phyloP scores from a whole-genome alignment of 2,888 invertebrate genomes.

The Polymixis flavicincta region DNA sequence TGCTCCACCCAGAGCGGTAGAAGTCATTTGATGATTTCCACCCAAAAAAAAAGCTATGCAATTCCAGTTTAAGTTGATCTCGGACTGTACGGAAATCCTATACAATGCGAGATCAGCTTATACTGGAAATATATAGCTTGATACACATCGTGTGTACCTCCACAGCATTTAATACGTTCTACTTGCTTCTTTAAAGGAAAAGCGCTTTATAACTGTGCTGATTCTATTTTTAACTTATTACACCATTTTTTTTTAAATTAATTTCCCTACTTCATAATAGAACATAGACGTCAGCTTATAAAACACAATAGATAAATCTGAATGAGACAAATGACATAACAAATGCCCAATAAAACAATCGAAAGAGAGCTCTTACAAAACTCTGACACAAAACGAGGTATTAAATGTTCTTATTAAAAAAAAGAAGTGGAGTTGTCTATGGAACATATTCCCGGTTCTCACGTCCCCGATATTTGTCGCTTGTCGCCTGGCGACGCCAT shows the following conservation, averaged over 20 bases:
- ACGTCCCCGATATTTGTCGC: slow-evolving; percentile 74
- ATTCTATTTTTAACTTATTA: background rate
- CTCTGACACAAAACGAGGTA: slow-evolving; percentile 36
- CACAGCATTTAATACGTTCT: background rate
- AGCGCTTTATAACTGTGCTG: background rate
- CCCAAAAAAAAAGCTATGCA: too few relatives aligned
- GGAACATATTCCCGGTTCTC: slow-evolving; percentile 71
- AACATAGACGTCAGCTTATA: background rate
- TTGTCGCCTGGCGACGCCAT: slow-evolving; percentile 68
- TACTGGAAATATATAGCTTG: too few relatives aligned
- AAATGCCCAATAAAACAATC: slow-evolving; percentile 34
- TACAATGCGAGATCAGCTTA: too few relatives aligned
- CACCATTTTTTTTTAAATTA: too few relatives aligned
- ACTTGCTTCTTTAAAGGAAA: background rate
- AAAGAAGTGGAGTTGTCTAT: slow-evolving; percentile 61
- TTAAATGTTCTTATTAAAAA: slow-evolving; percentile 57
- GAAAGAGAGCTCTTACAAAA: slow-evolving; percentile 34
- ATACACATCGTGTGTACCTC: too few relatives aligned
- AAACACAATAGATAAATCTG: slow-evolving; percentile 13
- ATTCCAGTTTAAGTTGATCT: too few relatives aligned
- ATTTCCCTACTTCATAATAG: background rate
- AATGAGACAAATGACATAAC: slow-evolving; percentile 13
- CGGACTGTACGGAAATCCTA: too few relatives aligned
- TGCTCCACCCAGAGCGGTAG: too few relatives aligned
- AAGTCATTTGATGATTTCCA: too few relatives aligned